Evolutionary conservation across 2,797 vertebrate species (phyloP).

Genomic region (Enteromius anoplus): DNA sequence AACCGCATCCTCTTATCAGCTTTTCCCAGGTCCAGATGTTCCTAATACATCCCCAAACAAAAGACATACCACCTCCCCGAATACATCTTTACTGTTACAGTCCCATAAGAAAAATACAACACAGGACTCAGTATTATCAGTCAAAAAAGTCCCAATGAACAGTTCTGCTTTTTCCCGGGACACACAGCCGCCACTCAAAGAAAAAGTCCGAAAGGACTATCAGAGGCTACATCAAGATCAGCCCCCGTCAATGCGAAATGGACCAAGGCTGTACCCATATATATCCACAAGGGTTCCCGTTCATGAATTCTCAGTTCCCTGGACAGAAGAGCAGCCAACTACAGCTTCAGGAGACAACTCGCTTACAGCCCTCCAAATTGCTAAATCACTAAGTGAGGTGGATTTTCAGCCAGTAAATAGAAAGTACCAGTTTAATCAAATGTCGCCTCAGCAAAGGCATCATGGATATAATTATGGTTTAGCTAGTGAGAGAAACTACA

Average conservation of each 20-base stretch:
- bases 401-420: constrained; percentile 76
- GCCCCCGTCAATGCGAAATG: constrained; percentile 47
- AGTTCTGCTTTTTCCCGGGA: constrained; percentile 70
- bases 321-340: constrained; percentile 67
- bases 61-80: constrained; percentile 60
- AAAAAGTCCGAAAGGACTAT: constrained; percentile 63
- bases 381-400: constrained; percentile 82
- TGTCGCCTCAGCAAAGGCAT: constrained; percentile 62
- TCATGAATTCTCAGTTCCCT: constrained; percentile 64
- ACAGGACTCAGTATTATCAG: constrained; percentile 67
- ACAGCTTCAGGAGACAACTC: constrained; percentile 78
- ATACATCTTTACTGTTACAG: constrained; percentile 66
- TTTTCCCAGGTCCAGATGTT: constrained; percentile 75
- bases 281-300: constrained; percentile 59
- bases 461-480: constrained; percentile 69
- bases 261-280: constrained; percentile 70
- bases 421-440: constrained; percentile 42
- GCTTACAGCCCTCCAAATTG: constrained; percentile 83
- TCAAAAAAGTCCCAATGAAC: constrained; percentile 73
- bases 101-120: constrained; percentile 56
- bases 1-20: constrained; percentile 78
- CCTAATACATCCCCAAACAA: constrained; percentile 65
- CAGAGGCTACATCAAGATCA: constrained; percentile 65
- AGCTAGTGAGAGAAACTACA: constrained; percentile 65
- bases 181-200: constrained; percentile 49